phyloP scores from a whole-genome alignment of 2,797 vertebrate species.

The Lateolabrax maculatus region DNA sequence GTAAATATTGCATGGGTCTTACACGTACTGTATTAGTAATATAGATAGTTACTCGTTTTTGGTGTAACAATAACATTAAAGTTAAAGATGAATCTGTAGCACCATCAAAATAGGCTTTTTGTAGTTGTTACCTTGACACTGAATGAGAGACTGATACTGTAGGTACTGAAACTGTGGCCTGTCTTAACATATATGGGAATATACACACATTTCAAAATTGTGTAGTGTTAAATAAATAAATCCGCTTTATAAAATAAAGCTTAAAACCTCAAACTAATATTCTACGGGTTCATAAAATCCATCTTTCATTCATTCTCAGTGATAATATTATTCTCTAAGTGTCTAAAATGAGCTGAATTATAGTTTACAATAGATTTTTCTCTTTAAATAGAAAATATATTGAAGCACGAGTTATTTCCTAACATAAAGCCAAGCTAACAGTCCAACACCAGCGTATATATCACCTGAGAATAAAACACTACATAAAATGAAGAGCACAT shows the following conservation, averaged over 20 bases:
- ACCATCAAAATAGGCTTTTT: neutral
- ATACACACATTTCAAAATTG: neutral
- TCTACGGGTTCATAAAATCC: constrained; percentile 14
- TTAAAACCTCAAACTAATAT: constrained; percentile 18
- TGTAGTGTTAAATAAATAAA: neutral
- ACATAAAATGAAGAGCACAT: neutral
- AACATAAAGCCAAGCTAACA: constrained; percentile 10
- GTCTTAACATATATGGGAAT: neutral
- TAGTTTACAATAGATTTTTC: constrained; percentile 1
- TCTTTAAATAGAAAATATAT: neutral
- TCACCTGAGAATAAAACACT: constrained; percentile 12
- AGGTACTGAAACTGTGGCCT: neutral
- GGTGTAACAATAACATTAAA: neutral
- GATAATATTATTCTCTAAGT: neutral
- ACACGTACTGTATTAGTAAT: neutral
- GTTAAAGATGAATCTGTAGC: neutral
- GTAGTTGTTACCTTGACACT: neutral
- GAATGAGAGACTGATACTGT: neutral
- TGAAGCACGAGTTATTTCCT: constrained; percentile 1
- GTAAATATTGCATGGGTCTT: neutral
- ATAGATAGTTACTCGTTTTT: neutral
- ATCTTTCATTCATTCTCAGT: neutral
- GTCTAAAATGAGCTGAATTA: constrained; percentile 14
- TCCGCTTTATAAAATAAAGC: constrained; percentile 23
- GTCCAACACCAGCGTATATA: neutral